Conservation (phyloP, 2,113 vertebrate genomes). For the Conger conger region DNA sequence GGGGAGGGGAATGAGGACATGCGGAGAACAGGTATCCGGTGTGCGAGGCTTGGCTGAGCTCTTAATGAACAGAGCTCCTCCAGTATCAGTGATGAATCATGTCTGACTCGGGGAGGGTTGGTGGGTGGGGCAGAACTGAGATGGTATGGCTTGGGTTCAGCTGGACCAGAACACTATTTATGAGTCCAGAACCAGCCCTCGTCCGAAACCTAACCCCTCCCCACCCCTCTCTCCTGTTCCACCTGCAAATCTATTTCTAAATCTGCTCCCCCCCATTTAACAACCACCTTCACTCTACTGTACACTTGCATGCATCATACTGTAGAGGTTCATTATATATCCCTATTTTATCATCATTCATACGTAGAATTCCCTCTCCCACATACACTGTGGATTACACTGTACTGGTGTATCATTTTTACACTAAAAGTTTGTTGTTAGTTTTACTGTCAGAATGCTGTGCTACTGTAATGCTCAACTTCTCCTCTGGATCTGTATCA, state of each 20-base stretch:
- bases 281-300: neutral
- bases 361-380: no score
- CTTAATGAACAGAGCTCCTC: slow-evolving; percentile 54
- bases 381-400: no score
- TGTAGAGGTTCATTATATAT: no score
- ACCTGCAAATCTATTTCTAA: neutral
- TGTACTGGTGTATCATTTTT: no score
- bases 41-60: slow-evolving; percentile 43
- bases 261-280: neutral
- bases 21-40: slow-evolving; percentile 19
- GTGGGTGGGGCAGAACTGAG: slow-evolving; percentile 35
- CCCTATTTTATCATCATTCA: no score
- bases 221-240: slow-evolving; percentile 7
- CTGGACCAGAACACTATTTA: slow-evolving; percentile 57
- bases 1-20: neutral
- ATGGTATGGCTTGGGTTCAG: slow-evolving; percentile 58
- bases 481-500: no score
- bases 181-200: slow-evolving; percentile 52
- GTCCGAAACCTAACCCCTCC: slow-evolving; percentile 13
- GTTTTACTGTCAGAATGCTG: no score
- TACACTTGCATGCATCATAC: no score
- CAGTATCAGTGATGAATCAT: slow-evolving; percentile 65
- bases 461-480: no score
- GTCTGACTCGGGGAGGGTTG: slow-evolving; percentile 48
- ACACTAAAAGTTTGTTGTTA: no score